Evolutionary conservation across 1,140 invertebrate species (phyloP), one percentile per base, ranked within the genome.

Genomic region (Bathynomus jamesi): DNA sequence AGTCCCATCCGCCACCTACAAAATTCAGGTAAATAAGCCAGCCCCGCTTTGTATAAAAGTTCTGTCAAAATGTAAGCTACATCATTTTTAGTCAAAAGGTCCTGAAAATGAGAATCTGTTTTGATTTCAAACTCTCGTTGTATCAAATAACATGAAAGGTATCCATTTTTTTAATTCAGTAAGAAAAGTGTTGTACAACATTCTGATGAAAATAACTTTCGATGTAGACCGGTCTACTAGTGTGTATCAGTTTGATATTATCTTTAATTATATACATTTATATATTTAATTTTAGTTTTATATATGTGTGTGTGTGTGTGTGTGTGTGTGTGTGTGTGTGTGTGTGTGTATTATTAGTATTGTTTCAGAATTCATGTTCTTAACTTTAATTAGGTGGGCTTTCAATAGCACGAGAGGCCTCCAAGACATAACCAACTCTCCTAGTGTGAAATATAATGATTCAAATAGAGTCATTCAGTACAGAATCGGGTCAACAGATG

Each of bases 381-480:
- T 53, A 3, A 5, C n/a, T 21, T 5, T 63, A 4, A 13, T 25
- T 28, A 65, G 70, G 10, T 71, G 70, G 70, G 70, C 70, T 2
- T 32, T 71, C 31, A 71, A 71, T 61, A 71, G 28, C 17, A 31
- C 70, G 0, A 27, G 28, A 27, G 63, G 46, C 13, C 62, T 65
- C 0, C 61, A 28, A 40, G 70, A 71, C 70, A 65, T 71, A 32
- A 60, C 70, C 0, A 25, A 40, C 21, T 61, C 28, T 31, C 24
- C 40, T 27, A 65, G 30, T 28, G 60, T 61, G 21, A 69, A 31
- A 28, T 61, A 69, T 60, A 61, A 61, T 31, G 31, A 74, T 87
- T 93, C 17, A 91, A 92, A 65, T 86, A 11, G 40, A 3, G 88
- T 79, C 91, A 93, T 82, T 85, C 86, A 74, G 80, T 91, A 87